A percentile compares a stretch with the other conserved stretches of the same genome.
Evolutionary conservation across 2,797 vertebrate genomes (phyloP).

Genomic region (Netta rufina): DNA sequence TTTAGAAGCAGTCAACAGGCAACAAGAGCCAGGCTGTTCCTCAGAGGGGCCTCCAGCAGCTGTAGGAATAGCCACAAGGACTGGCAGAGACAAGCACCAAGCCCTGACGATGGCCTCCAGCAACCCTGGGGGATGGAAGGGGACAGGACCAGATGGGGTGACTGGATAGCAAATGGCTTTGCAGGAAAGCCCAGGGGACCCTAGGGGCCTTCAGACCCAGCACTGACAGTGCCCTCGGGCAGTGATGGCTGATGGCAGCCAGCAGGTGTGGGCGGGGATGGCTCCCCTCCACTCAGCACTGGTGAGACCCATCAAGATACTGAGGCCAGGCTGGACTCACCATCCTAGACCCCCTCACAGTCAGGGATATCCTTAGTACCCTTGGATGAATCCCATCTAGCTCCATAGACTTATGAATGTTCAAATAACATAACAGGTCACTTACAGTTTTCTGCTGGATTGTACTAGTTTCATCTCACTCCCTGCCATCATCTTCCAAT

Average conservation of each 20-base stretch:
- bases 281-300: neutral
- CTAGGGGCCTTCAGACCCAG: fast-evolving
- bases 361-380: no score
- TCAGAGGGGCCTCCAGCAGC: neutral
- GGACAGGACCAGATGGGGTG: neutral
- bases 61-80: neutral
- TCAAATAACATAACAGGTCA: no score
- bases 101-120: neutral
- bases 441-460: no score
- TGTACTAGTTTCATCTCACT: no score
- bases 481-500: no score
- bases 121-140: fast-evolving
- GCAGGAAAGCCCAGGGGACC: fast-evolving
- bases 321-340: neutral
- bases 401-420: no score
- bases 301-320: fast-evolving
- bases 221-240: fast-evolving
- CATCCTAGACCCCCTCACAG: no score
- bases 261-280: neutral
- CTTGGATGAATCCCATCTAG: no score
- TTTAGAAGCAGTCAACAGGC: neutral
- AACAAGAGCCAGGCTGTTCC: fast-evolving
- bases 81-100: fast-evolving
- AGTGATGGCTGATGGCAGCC: neutral
- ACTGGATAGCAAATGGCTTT: neutral